Base-by-base conservation (phyloP, 2,888 invertebrate species). In the Cephalotes varians region DNA sequence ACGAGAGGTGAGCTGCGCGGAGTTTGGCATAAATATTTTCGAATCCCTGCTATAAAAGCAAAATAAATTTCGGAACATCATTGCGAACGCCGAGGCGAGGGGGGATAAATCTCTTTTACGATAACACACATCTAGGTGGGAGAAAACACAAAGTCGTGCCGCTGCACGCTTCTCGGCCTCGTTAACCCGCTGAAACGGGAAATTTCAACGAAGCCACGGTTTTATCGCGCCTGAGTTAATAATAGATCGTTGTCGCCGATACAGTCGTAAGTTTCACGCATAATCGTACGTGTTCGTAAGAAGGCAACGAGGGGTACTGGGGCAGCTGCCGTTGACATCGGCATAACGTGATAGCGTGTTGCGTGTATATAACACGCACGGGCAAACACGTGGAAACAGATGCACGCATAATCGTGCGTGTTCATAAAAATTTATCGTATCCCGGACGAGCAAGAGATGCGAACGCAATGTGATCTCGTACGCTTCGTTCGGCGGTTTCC, bases 321-420 rank as follows among this genome's bases (percentile, higher is more conserved):
- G 31, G 56, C 89, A 84, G 86, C 87, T 86, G 88, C 31, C 80
- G 82, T 28, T 81, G 85, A 83, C 83, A 83, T 81, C 83, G 80
- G 74, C 49, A 40, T 54, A 60, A 51, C n/a, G 28, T 64, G 89
- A 85, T 86, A 85, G 86, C 81, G 81, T 60, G 73, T 56, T 65
- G 56, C 60, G 64, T 37, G 69, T 72, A 67, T 31, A 54, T n/a
- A 44, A 40, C 21, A 51, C 28, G 73, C 28, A 21, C 62, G 71
- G 49, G 34, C 60, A 81, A 87, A 82, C 83, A 81, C 85, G 80
- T 62, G 85, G 65, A 72, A 81, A 87, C 87, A 83, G 87, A 88
- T 80, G 88, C 73, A 83, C 64, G 21, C 31, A 44, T 79, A 81
- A 85, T 80, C 80, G 37, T 81, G 28, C 81, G 71, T 60, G 31